These are phyloP conservation scores for Papilio glaucus DNA, from an alignment of 1,140 invertebrate species.

Conservation along the genomic window DNA sequence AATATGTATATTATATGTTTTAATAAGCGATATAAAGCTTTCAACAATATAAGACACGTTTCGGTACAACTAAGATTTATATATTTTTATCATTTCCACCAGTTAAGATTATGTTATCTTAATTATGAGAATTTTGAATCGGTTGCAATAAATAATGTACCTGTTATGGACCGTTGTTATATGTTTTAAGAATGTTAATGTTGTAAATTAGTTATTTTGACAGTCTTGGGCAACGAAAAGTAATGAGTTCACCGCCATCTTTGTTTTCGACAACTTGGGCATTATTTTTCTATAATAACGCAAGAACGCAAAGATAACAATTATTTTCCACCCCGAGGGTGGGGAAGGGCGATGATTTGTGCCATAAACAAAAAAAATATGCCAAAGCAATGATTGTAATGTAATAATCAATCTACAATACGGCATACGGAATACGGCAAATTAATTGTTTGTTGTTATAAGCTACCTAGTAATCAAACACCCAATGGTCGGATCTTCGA, in stretches of 20 bases:
- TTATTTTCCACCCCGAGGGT: no score
- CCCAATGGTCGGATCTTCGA: no score
- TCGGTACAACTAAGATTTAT: neutral
- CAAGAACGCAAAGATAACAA: no score
- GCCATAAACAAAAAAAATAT: no score
- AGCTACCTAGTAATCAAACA: no score
- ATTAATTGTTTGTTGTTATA: no score
- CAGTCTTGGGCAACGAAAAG: neutral
- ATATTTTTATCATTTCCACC: neutral
- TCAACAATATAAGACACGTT: conserved; percentile 1
- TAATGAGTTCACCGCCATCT: neutral
- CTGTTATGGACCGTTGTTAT: neutral
- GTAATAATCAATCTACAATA: no score
- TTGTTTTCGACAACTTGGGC: neutral
- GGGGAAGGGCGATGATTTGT: no score
- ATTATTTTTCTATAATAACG: no score
- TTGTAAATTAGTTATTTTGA: neutral
- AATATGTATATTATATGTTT: neutral
- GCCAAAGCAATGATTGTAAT: no score
- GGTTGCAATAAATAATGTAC: neutral
- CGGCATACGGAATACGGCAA: no score
- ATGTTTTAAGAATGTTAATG: conserved; percentile 13
- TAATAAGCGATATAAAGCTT: conserved; percentile 1
- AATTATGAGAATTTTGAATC: conserved; percentile 15
- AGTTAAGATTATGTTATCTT: conserved; percentile 1